These are phyloP conservation scores for Drosophila robusta DNA, from an alignment of 2,888 invertebrate species.

Conservation along the genomic window DNA sequence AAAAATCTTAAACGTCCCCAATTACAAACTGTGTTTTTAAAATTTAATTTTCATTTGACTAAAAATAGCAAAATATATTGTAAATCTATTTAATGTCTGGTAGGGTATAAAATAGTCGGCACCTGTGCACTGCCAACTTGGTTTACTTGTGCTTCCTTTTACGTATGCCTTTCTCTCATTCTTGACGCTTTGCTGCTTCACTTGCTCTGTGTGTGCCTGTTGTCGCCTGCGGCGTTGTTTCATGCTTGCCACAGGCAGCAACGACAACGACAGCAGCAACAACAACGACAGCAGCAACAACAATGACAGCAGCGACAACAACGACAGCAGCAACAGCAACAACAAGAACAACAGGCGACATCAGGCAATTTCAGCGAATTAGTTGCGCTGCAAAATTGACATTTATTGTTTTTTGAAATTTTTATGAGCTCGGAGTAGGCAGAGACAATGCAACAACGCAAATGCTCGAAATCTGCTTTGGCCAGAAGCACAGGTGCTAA, in stretches of 20 bases:
- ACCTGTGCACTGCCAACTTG: not conserved
- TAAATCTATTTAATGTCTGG: not conserved
- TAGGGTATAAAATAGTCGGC: slow-evolving; percentile 4
- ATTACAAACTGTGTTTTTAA: too few relatives aligned
- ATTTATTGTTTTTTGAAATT: slow-evolving; percentile 74
- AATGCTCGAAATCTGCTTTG: slow-evolving; percentile 18
- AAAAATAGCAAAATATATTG: too few relatives aligned
- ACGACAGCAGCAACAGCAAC: not conserved
- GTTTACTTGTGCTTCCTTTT: not conserved
- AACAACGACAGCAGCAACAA: not conserved
- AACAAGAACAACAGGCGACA: slow-evolving; percentile 4
- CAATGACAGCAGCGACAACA: slow-evolving; percentile 1
- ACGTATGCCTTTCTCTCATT: slow-evolving; percentile 6
- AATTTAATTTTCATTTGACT: too few relatives aligned
- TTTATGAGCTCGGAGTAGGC: slow-evolving; percentile 58
- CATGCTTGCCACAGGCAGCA: slow-evolving; percentile 38
- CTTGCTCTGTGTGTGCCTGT: slow-evolving; percentile 1
- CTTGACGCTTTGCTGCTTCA: slow-evolving; percentile 1
- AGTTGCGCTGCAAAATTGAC: slow-evolving; percentile 71
- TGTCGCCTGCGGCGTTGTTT: slow-evolving; percentile 41
- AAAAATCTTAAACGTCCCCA: too few relatives aligned
- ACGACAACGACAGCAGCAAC: slow-evolving; percentile 1
- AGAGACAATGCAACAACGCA: slow-evolving; percentile 3
- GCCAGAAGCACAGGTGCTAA: slow-evolving; percentile 36
- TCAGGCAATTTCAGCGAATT: slow-evolving; percentile 51